Percentiles rank a stretch among this genome's conserved stretches.
phyloP scores from a whole-genome alignment of 2,888 invertebrate species.

The Drosophila rubida region DNA sequence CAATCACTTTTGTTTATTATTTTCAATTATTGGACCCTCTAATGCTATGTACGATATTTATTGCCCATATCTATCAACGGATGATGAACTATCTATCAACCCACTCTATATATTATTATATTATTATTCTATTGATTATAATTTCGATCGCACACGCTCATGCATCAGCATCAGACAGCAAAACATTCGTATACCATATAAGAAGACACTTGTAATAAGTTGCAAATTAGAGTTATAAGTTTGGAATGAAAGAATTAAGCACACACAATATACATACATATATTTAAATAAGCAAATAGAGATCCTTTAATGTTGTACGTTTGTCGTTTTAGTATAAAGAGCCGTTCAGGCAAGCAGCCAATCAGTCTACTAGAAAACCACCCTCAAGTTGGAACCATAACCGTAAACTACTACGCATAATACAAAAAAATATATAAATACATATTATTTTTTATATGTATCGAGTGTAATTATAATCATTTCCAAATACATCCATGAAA shows the following conservation, averaged over 20 bases:
- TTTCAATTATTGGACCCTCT: constrained; percentile 2
- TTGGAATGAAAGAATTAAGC: constrained; percentile 36
- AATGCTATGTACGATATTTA: constrained; percentile 51
- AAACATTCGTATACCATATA: constrained; percentile 70
- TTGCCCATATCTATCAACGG: constrained; percentile 35
- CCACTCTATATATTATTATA: constrained; percentile 13
- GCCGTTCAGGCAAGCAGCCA: constrained; percentile 51
- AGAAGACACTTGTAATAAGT: constrained; percentile 73
- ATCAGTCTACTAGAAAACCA: constrained; percentile 52
- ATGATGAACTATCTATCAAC: neutral
- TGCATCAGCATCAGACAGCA: constrained; percentile 39
- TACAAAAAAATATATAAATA: constrained; percentile 6
- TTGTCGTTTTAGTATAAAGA: constrained; percentile 63
- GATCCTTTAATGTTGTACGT: constrained; percentile 68
- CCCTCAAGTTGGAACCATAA: constrained; percentile 38
- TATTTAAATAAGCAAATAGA: constrained; percentile 35
- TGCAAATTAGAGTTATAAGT: constrained; percentile 48
- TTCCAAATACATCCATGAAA: constrained; percentile 21
- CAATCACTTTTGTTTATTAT: constrained; percentile 10
- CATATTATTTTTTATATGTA: constrained; percentile 3
- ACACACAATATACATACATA: constrained; percentile 37
- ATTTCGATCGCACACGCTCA: constrained; percentile 14
- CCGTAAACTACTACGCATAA: constrained; percentile 20
- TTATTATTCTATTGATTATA: constrained; percentile 5
- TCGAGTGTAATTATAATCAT: constrained; percentile 30